Evolutionary conservation across 2,888 invertebrate genomes (phyloP).

Genomic region (Melieria omissa): DNA sequence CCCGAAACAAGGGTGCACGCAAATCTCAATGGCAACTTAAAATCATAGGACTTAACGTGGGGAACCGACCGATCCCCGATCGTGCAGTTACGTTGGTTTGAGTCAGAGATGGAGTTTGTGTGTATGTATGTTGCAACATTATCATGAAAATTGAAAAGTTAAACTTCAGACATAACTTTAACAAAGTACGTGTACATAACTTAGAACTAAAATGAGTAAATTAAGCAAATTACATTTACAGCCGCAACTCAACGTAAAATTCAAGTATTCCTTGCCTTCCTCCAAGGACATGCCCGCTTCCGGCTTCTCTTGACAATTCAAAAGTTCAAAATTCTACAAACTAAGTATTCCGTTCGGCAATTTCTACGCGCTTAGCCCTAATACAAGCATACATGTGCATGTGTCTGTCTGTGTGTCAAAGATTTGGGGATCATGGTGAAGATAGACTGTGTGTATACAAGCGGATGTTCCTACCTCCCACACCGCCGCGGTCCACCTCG

Average conservation of each 20-base stretch:
- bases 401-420: not conserved
- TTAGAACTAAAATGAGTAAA: slow-evolving; percentile 22
- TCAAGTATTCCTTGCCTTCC: not conserved
- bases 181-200: slow-evolving; percentile 5
- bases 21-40: too few relatives aligned
- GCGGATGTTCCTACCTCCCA: slow-evolving; percentile 19
- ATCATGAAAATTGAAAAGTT: not conserved
- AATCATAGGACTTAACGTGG: too few relatives aligned
- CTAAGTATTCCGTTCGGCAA: not conserved
- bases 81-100: too few relatives aligned
- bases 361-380: slow-evolving; percentile 11
- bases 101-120: too few relatives aligned
- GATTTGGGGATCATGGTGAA: not conserved
- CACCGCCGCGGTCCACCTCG: slow-evolving; percentile 7
- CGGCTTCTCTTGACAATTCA: slow-evolving; percentile 1
- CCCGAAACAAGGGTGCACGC: too few relatives aligned
- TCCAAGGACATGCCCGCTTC: not conserved
- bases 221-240: slow-evolving; percentile 1
- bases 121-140: too few relatives aligned
- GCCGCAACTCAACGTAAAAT: slow-evolving; percentile 25
- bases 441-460: not conserved
- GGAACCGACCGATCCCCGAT: too few relatives aligned
- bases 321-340: slow-evolving; percentile 6
- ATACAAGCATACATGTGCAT: slow-evolving; percentile 19
- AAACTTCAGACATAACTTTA: slow-evolving; percentile 9